Base-by-base conservation (phyloP, 2,113 vertebrate genomes). In the Notothenia coriiceps region DNA sequence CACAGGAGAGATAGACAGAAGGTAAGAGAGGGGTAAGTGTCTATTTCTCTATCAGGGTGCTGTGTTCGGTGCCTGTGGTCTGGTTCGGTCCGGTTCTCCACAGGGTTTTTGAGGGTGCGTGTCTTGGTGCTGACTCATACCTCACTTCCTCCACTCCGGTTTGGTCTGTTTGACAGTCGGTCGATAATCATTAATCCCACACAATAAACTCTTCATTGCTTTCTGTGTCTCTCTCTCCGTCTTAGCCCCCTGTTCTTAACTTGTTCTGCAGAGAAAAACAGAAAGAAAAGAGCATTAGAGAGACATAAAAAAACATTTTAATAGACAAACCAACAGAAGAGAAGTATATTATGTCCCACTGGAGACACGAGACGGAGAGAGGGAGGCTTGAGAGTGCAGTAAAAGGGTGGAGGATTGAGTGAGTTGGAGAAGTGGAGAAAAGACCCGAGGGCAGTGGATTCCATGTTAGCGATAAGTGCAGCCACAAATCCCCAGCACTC, bases 211-310 rank as follows among this genome's bases (percentile, higher is more conserved):
- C 74, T 77, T 82, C 87, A 74, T 74, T 69, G 64, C 80, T 83
- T 62, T 55, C 49, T 74, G 18, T 66, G 15, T 5, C 51, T 13
- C 63, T 47, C 55, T 11, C 54, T 40, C 18, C 18, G 76, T 49
- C 57, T 89, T 94, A 95, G 70, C 95, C 93, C 33, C 94, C 94
- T 4, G 94, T 94, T 82, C 91, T 94, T 88, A 94, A 70, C 93
- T 95, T 94, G 84, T 87, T 94, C 95, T 96, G 89, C 50, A 81
- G 73, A 78, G 15, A 8, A 51, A 74, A 82, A 72, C n/a, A 69
- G 49, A 76, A 69, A 54, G 56, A 40, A 52, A 65, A 62, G 74
- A n/a, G 77, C 20, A 46, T 83, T 14, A 83, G 80, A 81, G 59
- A 60, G 50, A 70, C 0, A 75, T 63, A 82, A 47, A 33, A 33